phyloP scores from a whole-genome alignment of 2,113 vertebrate genomes.

The Aramus guarauna region DNA sequence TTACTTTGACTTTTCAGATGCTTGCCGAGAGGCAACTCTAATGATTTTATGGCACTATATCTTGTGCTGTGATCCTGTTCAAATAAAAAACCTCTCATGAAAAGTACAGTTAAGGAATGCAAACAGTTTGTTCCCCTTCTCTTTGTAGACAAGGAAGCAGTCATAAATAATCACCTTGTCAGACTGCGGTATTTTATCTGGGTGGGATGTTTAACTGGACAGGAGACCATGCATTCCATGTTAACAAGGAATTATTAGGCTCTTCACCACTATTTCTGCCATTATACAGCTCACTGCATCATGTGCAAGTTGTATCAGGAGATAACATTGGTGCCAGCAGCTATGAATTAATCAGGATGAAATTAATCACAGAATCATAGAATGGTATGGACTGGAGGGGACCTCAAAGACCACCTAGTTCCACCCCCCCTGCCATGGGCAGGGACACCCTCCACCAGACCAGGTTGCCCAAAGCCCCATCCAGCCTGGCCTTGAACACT shows the following conservation, averaged over 20 bases:
- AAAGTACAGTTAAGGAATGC: background rate
- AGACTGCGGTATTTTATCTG: rapidly evolving
- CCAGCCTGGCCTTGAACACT: too few relatives aligned
- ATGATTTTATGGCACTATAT: background rate
- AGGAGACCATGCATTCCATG: rapidly evolving
- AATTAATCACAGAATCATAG: too few relatives aligned
- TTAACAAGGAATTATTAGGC: background rate
- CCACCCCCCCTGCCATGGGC: too few relatives aligned
- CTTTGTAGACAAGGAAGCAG: background rate
- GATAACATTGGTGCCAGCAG: rapidly evolving
- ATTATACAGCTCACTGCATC: rapidly evolving
- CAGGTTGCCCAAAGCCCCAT: too few relatives aligned
- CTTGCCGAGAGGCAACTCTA: background rate
- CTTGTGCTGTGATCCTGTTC: rapidly evolving
- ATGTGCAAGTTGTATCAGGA: background rate
- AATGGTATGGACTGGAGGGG: too few relatives aligned
- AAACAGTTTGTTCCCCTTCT: background rate
- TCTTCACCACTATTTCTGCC: background rate
- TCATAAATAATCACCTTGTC: background rate
- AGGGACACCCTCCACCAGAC: too few relatives aligned
- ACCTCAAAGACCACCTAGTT: too few relatives aligned
- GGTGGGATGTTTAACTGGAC: too few relatives aligned
- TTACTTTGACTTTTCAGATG: background rate
- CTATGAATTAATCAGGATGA: rapidly evolving
- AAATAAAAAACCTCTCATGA: background rate